These are phyloP conservation scores for Disparrhopalites patrizii DNA, from an alignment of 2,888 invertebrate species.

Conservation along the genomic window DNA sequence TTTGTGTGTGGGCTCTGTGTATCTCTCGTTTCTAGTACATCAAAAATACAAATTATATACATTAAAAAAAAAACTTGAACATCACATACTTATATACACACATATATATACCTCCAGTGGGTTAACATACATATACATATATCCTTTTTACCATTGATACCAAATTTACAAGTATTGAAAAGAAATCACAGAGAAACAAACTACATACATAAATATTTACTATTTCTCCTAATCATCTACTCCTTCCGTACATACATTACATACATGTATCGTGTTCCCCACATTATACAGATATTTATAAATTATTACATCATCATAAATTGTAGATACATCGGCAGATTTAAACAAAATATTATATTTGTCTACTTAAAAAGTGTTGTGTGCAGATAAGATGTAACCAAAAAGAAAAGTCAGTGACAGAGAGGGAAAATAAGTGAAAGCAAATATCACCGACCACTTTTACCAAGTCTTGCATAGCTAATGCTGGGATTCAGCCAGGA, in stretches of 20 bases:
- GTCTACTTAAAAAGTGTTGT: not conserved
- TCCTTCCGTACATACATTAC: too few relatives aligned
- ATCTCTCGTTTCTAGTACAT: too few relatives aligned
- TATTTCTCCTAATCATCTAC: constrained; percentile 1
- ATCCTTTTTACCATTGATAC: not conserved
- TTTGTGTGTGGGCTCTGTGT: too few relatives aligned
- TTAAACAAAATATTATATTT: not conserved
- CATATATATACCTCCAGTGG: too few relatives aligned
- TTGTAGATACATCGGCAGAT: not conserved
- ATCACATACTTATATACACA: too few relatives aligned
- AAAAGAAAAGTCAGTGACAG: too few relatives aligned
- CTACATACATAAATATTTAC: constrained; percentile 10
- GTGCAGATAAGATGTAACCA: not conserved
- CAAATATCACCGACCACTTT: too few relatives aligned
- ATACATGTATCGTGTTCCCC: constrained; percentile 12
- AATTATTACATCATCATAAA: not conserved
- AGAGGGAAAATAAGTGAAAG: not conserved
- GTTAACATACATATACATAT: not conserved
- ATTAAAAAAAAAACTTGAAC: too few relatives aligned
- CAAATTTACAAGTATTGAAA: too few relatives aligned
- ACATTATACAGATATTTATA: not conserved
- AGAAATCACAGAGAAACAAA: not conserved
- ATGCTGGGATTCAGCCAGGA: too few relatives aligned
- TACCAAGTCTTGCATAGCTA: too few relatives aligned
- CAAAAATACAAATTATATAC: too few relatives aligned